Evolutionary conservation across 2,797 vertebrate genomes (phyloP).

Genomic region (Tinamus major): DNA sequence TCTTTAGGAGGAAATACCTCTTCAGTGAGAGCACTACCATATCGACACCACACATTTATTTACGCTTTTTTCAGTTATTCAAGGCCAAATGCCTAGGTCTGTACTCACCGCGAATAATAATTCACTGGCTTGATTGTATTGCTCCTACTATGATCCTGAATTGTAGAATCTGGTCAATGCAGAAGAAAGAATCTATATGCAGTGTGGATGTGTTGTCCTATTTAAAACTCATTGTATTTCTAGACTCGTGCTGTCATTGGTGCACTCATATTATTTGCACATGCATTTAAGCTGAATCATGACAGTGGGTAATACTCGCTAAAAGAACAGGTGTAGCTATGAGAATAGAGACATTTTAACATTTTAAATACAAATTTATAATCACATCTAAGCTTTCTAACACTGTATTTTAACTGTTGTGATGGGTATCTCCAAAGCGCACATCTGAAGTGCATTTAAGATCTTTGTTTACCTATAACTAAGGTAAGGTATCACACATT

Average conservation of each 20-base stretch:
- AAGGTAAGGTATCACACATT: not conserved
- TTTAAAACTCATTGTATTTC: not conserved
- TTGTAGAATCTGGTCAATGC: not conserved
- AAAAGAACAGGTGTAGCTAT: not conserved
- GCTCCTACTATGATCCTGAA: not conserved
- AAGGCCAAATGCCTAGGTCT: not conserved
- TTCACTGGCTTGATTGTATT: not conserved
- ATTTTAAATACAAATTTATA: not conserved
- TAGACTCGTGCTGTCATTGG: not conserved
- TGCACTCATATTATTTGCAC: slow-evolving; percentile 8
- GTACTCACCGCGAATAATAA: rapidly evolving
- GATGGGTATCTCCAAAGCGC: not conserved
- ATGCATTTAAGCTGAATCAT: not conserved
- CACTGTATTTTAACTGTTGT: not conserved
- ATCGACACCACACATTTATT: not conserved
- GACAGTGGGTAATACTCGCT: not conserved
- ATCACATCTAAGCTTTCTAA: not conserved
- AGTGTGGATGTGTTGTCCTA: not conserved
- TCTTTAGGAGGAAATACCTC: not conserved
- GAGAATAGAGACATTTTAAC: not conserved
- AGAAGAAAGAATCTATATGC: not conserved
- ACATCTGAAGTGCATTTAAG: slow-evolving; percentile 18
- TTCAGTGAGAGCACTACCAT: not conserved
- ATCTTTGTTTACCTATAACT: not conserved
- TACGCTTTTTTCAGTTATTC: not conserved